Evolutionary conservation across 2,113 vertebrate genomes (phyloP).

Genomic region (Oreochromis spilurus): DNA sequence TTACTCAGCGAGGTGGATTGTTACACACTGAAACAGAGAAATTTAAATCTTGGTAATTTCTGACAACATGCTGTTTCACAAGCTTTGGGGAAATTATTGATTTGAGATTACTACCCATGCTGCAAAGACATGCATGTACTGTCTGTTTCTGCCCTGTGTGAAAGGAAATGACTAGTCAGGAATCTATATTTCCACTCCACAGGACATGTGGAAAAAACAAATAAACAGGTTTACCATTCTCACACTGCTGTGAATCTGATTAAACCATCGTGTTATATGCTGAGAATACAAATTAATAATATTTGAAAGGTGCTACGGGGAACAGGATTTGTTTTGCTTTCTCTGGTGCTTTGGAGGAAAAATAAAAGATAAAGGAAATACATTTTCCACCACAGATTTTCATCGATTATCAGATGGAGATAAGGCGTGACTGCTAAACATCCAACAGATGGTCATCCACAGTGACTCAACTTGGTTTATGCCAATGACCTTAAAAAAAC

Average conservation of each 20-base stretch:
- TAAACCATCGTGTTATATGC: background rate
- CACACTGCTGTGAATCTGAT: conserved; percentile 10
- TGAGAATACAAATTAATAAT: conserved; percentile 2
- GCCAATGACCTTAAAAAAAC: background rate
- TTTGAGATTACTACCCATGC: conserved; percentile 11
- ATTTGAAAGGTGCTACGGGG: background rate
- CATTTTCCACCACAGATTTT: background rate
- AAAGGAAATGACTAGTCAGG: conserved; percentile 17
- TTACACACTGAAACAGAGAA: background rate
- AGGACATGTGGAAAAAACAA: background rate
- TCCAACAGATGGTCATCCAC: background rate
- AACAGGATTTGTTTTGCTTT: background rate
- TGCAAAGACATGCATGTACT: background rate
- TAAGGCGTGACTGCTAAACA: background rate
- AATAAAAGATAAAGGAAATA: background rate
- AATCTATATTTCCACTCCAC: conserved; percentile 17
- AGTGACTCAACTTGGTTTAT: background rate
- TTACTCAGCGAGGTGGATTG: background rate
- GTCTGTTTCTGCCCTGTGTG: background rate
- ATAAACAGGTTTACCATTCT: background rate
- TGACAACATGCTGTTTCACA: background rate
- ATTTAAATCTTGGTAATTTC: background rate
- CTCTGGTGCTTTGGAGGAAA: background rate
- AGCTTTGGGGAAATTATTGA: background rate
- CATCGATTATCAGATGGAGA: background rate